Evolutionary conservation across 2,113 vertebrate species (phyloP).

Genomic region (Atractosteus spatula): DNA sequence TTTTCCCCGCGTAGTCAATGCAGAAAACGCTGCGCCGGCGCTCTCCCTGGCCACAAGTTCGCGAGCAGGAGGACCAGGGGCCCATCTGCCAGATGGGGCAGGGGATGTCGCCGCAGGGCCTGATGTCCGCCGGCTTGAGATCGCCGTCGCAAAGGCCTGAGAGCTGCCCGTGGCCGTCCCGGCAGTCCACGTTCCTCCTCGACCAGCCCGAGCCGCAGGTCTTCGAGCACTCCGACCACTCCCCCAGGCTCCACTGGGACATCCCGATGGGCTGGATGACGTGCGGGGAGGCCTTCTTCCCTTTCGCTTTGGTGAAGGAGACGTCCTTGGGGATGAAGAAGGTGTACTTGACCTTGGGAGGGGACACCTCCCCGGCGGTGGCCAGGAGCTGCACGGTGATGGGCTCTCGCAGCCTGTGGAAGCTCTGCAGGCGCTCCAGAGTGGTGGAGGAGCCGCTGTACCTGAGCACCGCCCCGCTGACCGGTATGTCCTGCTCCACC

Average conservation of each 20-base stretch:
- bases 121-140: conserved; percentile 79
- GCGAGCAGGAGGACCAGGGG: conserved; percentile 78
- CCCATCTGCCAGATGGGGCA: conserved; percentile 83
- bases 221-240: conserved; percentile 90
- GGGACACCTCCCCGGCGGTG: conserved; percentile 70
- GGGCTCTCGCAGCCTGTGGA: conserved; percentile 76
- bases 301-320: conserved; percentile 69
- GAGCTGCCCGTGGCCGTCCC: conserved; percentile 65
- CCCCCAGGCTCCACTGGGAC: conserved; percentile 81
- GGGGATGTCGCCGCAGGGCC: conserved; percentile 75
- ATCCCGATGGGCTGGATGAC: conserved; percentile 71
- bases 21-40: conserved; percentile 69
- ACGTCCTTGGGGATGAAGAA: conserved; percentile 86
- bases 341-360: conserved; percentile 83
- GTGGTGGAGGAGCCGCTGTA: conserved; percentile 92
- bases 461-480: conserved; percentile 83
- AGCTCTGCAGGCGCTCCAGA: conserved; percentile 91
- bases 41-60: conserved; percentile 68
- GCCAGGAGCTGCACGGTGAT: conserved; percentile 84
- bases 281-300: conserved; percentile 66
- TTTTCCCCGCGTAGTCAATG: conserved; percentile 68
- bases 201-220: conserved; percentile 89
- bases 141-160: conserved; percentile 73
- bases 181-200: conserved; percentile 81
- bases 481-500: conserved; percentile 85